Percentiles rank a stretch among this genome's conserved stretches.
phyloP scores from a whole-genome alignment of 2,888 invertebrate species.

The Drosophila gaucha region DNA sequence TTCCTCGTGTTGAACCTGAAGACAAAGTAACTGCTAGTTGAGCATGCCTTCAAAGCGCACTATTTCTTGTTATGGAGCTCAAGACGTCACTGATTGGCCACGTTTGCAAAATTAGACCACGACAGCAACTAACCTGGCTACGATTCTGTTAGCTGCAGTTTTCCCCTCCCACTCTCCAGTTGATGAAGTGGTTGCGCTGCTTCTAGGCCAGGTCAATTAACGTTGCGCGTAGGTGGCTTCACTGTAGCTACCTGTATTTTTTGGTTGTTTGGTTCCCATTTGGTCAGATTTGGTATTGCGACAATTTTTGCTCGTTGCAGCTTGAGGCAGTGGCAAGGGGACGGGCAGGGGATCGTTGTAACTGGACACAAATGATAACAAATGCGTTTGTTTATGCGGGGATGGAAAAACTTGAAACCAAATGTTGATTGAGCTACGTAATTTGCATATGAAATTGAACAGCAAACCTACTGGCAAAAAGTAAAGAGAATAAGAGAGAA shows the following conservation, averaged over 20 bases:
- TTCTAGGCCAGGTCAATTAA: slow-evolving; percentile 67
- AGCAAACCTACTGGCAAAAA: no score
- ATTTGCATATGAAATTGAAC: slow-evolving; percentile 29
- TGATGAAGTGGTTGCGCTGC: slow-evolving; percentile 58
- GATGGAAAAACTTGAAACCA: slow-evolving; percentile 11
- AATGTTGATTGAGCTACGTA: slow-evolving; percentile 35
- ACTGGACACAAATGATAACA: slow-evolving; percentile 49
- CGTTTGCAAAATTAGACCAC: slow-evolving; percentile 76
- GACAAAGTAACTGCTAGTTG: neutral
- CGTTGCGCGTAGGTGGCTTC: slow-evolving; percentile 53
- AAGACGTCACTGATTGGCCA: slow-evolving; percentile 73
- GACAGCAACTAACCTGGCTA: slow-evolving; percentile 15
- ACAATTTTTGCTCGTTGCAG: slow-evolving; percentile 42
- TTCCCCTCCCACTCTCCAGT: neutral
- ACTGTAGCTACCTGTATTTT: slow-evolving; percentile 58
- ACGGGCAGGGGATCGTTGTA: no score
- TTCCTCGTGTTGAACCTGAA: no score
- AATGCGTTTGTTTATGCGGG: slow-evolving; percentile 40
- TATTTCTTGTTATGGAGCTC: slow-evolving; percentile 38
- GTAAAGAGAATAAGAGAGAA: no score
- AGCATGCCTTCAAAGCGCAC: no score
- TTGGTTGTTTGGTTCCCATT: neutral
- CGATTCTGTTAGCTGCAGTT: neutral
- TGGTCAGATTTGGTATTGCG: slow-evolving; percentile 30
- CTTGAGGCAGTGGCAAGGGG: neutral